Percentiles rank a stretch among this genome's conserved stretches.
These are phyloP conservation scores for Tridacna crocea DNA, from an alignment of 2,888 invertebrate species.

Conservation along the genomic window DNA sequence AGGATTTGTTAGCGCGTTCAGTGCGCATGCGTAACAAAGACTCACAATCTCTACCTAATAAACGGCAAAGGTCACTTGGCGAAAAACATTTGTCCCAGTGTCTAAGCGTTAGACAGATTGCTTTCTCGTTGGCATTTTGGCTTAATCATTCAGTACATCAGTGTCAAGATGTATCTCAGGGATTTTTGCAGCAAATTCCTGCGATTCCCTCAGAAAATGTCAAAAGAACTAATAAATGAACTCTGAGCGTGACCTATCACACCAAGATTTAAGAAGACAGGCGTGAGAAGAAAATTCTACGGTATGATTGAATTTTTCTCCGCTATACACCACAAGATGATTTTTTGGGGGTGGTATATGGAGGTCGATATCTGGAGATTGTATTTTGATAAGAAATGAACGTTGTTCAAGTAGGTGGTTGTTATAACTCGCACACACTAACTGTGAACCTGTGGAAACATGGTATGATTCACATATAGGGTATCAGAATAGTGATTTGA, in stretches of 20 bases:
- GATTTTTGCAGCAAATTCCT: not conserved
- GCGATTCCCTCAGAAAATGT: not conserved
- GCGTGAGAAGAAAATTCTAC: too few species aligned
- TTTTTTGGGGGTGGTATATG: too few species aligned
- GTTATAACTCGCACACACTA: too few species aligned
- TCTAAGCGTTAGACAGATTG: constrained; percentile 10
- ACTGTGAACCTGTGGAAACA: too few species aligned
- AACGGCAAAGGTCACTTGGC: not conserved
- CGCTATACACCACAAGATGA: too few species aligned
- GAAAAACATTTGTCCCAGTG: constrained; percentile 4
- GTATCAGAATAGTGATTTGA: too few species aligned
- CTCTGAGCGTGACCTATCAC: not conserved
- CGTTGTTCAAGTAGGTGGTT: too few species aligned
- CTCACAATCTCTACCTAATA: not conserved
- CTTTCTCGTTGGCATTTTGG: constrained; percentile 10
- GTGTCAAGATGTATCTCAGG: constrained; percentile 13
- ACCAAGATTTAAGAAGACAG: not conserved
- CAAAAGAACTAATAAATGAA: not conserved
- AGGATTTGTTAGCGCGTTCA: not conserved
- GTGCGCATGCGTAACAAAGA: not conserved
- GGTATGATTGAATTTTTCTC: too few species aligned
- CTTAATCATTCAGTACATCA: constrained; percentile 13
- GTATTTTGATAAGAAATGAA: too few species aligned
- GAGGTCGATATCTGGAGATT: too few species aligned
- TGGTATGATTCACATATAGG: too few species aligned